Evolutionary conservation across 2,113 vertebrate species (phyloP).

Genomic region (Lycocorax pyrrhopterus): DNA sequence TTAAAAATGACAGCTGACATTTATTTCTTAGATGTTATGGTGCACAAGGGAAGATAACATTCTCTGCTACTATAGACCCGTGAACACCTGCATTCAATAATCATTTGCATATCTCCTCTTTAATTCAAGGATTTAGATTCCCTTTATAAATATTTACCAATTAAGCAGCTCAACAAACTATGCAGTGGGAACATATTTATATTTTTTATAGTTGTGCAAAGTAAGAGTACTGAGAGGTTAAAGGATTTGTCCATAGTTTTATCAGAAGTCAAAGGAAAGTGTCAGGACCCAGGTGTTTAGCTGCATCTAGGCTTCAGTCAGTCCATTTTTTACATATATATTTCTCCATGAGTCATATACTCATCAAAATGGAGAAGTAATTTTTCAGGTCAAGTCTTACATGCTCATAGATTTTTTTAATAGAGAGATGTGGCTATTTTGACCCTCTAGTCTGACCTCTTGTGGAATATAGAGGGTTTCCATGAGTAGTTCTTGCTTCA

Average conservation of each 20-base stretch:
- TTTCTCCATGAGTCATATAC: not conserved
- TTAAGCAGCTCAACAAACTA: not conserved
- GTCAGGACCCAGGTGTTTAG: not conserved
- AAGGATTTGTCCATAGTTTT: not conserved
- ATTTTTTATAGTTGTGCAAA: not conserved
- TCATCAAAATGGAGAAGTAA: not conserved
- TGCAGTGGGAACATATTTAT: not conserved
- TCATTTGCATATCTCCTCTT: slow-evolving; percentile 28
- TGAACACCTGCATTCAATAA: slow-evolving; percentile 47
- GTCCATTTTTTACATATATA: not conserved
- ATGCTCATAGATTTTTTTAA: not conserved
- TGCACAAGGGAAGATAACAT: slow-evolving; percentile 24
- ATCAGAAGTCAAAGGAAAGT: not conserved
- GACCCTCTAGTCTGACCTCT: not conserved
- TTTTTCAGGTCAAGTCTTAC: not conserved
- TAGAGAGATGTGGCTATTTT: not conserved
- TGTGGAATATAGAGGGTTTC: not conserved
- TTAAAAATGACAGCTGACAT: slow-evolving; percentile 60
- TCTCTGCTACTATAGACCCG: not conserved
- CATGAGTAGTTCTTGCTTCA: not conserved
- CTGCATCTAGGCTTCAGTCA: not conserved
- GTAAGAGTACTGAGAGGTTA: not conserved
- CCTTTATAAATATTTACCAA: slow-evolving; percentile 48
- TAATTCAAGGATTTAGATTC: slow-evolving; percentile 40
- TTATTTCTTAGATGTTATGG: slow-evolving; percentile 64